phyloP scores from a whole-genome alignment of 2,797 vertebrate species.

The Pseudomugil tenellus region DNA sequence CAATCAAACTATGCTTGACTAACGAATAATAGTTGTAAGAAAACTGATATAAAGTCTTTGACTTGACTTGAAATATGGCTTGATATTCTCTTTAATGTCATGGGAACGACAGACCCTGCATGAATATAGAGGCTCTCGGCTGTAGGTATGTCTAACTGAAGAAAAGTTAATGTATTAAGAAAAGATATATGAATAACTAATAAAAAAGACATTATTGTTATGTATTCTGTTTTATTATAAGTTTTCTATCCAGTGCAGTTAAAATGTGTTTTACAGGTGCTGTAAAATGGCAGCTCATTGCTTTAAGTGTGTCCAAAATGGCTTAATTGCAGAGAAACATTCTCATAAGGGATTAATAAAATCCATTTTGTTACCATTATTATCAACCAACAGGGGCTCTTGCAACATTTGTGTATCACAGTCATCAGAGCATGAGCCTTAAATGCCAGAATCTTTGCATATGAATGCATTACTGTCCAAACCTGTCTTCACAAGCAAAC shows the following conservation, averaged over 20 bases:
- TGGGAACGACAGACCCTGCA: not conserved
- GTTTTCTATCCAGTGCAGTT: not conserved
- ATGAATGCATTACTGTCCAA: not conserved
- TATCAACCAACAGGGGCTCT: too few species aligned
- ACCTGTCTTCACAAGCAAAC: not conserved
- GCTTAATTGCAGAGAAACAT: not conserved
- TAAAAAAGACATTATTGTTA: not conserved
- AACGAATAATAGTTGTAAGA: not conserved
- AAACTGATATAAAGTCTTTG: not conserved
- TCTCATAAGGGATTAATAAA: not conserved
- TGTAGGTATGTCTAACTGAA: not conserved
- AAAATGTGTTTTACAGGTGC: not conserved
- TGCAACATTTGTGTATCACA: not conserved
- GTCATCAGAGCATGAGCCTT: not conserved
- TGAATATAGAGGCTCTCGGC: not conserved
- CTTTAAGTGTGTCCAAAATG: not conserved
- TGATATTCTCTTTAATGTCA: not conserved
- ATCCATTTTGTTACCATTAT: not conserved
- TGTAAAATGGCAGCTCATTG: not conserved
- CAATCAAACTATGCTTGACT: not conserved
- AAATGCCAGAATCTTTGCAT: not conserved
- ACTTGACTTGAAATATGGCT: not conserved
- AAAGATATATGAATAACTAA: not conserved
- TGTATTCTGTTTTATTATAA: too few species aligned
- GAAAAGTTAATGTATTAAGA: not conserved